Evolutionary conservation across 2,113 vertebrate genomes (phyloP).

Genomic region (Heteronetta atricapilla): DNA sequence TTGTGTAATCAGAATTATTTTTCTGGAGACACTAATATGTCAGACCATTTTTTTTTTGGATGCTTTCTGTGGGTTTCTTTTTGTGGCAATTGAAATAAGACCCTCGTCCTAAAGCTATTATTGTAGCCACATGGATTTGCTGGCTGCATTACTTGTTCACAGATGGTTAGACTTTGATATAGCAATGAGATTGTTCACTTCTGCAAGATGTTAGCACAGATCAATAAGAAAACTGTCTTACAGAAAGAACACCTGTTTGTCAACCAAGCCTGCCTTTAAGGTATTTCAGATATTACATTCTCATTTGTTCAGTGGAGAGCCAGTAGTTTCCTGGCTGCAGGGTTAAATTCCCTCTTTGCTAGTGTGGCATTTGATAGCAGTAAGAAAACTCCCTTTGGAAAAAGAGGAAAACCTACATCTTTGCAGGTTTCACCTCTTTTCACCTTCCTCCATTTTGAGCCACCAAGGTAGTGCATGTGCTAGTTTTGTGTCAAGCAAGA

Average conservation of each 20-base stretch:
- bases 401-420: neutral
- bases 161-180: constrained; percentile 71
- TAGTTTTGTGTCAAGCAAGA: neutral
- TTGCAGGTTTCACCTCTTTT: neutral
- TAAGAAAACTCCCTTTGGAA: neutral
- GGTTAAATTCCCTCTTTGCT: neutral
- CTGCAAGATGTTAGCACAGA: constrained; percentile 60
- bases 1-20: neutral
- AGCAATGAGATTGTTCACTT: constrained; percentile 65
- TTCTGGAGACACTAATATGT: neutral
- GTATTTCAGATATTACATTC: constrained; percentile 49
- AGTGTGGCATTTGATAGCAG: neutral
- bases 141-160: constrained; percentile 65
- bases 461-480: neutral
- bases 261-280: constrained; percentile 46
- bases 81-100: constrained; percentile 37
- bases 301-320: constrained; percentile 17
- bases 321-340: neutral
- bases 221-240: constrained; percentile 70
- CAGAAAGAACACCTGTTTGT: constrained; percentile 62
- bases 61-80: neutral
- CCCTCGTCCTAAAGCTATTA: constrained; percentile 36
- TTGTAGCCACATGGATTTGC: constrained; percentile 58
- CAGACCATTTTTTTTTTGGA: neutral
- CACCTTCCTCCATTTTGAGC: neutral